Percentiles rank a stretch among this genome's conserved stretches.
phyloP scores from a whole-genome alignment of 2,888 invertebrate genomes.

The Apoda limacodes region DNA sequence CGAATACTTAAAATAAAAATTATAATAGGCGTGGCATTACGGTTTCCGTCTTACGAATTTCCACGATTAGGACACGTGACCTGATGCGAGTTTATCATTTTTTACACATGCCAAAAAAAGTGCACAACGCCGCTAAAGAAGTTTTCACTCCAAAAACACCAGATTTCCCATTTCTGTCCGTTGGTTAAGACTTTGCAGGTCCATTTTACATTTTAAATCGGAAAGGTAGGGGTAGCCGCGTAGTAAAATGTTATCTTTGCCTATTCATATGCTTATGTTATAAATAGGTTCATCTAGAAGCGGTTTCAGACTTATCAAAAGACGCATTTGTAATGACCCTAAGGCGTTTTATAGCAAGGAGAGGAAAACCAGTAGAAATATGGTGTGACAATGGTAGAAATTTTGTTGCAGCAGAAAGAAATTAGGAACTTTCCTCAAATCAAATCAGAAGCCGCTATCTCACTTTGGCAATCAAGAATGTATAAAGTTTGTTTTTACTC shows the following conservation, averaged over 20 bases:
- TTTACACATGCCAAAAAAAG: too few relatives aligned
- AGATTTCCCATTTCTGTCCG: slow-evolving; percentile 6
- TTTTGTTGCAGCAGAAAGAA: slow-evolving; percentile 6
- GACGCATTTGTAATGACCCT: slow-evolving; percentile 10
- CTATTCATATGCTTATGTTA: slow-evolving; percentile 11
- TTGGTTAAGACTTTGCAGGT: slow-evolving; percentile 12
- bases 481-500: slow-evolving; percentile 8
- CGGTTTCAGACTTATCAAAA: slow-evolving; percentile 11
- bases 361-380: slow-evolving; percentile 8
- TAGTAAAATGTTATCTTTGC: slow-evolving; percentile 16
- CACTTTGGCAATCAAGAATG: slow-evolving; percentile 3
- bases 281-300: slow-evolving; percentile 13
- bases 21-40: too few relatives aligned
- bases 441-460: neutral
- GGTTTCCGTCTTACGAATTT: too few relatives aligned
- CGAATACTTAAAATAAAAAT: too few relatives aligned
- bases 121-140: too few relatives aligned
- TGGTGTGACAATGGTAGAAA: too few relatives aligned
- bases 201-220: slow-evolving; percentile 8
- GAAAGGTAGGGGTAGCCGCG: slow-evolving; percentile 8
- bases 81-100: too few relatives aligned
- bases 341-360: slow-evolving; percentile 10
- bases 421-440: slow-evolving; percentile 2
- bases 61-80: too few relatives aligned
- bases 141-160: slow-evolving; percentile 6